Percentiles rank a stretch among this genome's conserved stretches.
phyloP scores from a whole-genome alignment of 1,140 invertebrate species.

The Atopsyche davidsoni region DNA sequence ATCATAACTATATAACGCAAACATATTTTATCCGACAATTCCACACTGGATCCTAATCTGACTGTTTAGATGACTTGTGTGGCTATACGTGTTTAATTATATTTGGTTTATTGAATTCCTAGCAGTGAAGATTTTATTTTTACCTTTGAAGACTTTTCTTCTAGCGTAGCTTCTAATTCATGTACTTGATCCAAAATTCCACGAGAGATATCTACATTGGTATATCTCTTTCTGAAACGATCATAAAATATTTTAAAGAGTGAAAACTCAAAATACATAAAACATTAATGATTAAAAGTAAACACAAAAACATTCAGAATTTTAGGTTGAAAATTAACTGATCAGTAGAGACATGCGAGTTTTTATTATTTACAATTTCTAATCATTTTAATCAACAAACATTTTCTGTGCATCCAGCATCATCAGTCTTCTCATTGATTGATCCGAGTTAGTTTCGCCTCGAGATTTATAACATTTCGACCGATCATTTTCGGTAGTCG shows the following conservation, averaged over 20 bases:
- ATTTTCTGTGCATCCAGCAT: slow-evolving; percentile 17
- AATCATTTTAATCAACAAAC: neutral
- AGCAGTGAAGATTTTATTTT: neutral
- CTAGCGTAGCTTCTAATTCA: too few species aligned
- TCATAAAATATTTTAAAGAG: neutral
- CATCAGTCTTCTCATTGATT: slow-evolving; percentile 15
- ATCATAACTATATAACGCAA: too few species aligned
- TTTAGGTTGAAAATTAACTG: too few species aligned
- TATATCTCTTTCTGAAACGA: slow-evolving; percentile 25
- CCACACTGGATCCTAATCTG: too few species aligned
- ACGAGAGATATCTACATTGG: slow-evolving; percentile 35
- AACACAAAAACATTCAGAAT: too few species aligned
- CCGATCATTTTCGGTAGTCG: slow-evolving; percentile 11
- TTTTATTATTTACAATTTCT: too few species aligned
- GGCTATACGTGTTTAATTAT: too few species aligned
- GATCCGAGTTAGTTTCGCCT: slow-evolving; percentile 4
- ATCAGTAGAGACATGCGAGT: too few species aligned
- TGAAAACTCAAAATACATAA: too few species aligned
- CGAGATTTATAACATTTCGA: slow-evolving; percentile 10
- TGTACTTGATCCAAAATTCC: slow-evolving; percentile 39
- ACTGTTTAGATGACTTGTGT: too few species aligned
- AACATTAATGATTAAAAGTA: too few species aligned
- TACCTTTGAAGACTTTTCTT: neutral
- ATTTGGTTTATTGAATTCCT: neutral
- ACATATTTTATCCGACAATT: neutral